Percentiles rank a stretch among this genome's conserved stretches.
Conservation (phyloP, 2,888 invertebrate genomes). For the Acrobasis consociella region DNA sequence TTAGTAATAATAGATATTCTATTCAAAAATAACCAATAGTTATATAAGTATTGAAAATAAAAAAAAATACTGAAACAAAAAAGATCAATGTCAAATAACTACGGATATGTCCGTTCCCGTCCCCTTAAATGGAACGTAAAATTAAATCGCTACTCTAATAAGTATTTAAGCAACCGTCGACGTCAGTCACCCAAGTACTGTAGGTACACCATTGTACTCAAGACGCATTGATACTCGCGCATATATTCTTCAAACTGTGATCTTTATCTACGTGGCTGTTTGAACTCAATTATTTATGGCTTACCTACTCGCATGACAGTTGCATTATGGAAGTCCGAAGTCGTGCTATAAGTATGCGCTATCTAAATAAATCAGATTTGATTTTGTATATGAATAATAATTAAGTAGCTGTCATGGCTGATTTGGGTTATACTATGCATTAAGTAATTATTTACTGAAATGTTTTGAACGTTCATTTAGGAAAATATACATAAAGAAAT, state of each 20-base stretch:
- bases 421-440: not conserved
- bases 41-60: too few species aligned
- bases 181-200: slow-evolving; percentile 9
- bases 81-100: slow-evolving; percentile 2
- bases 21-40: too few species aligned
- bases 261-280: slow-evolving; percentile 57
- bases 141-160: not conserved
- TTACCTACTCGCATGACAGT: slow-evolving; percentile 54
- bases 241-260: slow-evolving; percentile 46
- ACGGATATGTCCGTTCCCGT: not conserved
- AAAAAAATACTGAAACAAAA: too few species aligned
- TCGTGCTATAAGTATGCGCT: slow-evolving; percentile 42
- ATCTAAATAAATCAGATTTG: slow-evolving; percentile 42
- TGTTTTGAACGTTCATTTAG: too few species aligned
- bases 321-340: slow-evolving; percentile 49
- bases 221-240: slow-evolving; percentile 41
- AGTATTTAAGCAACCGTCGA: not conserved
- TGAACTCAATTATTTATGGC: slow-evolving; percentile 63
- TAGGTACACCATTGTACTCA: slow-evolving; percentile 1
- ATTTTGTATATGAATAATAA: slow-evolving; percentile 37
- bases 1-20: not conserved
- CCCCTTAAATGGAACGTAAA: not conserved
- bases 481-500: too few species aligned
- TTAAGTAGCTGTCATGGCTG: slow-evolving; percentile 34
- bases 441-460: too few species aligned